Base-by-base conservation (phyloP, 2,888 invertebrate genomes). In the Carabus problematicus region DNA sequence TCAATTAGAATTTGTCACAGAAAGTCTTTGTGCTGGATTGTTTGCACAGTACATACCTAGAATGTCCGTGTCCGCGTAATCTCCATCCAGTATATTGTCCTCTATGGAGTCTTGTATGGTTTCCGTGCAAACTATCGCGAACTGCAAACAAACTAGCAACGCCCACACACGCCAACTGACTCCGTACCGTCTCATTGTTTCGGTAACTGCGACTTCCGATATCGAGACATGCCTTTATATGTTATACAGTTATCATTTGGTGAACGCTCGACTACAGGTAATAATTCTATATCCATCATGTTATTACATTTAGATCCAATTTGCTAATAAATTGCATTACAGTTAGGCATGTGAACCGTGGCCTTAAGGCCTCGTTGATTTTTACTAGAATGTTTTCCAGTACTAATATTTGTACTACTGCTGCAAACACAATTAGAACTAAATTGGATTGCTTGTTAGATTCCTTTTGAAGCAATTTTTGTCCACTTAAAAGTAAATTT, bases 171-270 rank as follows among this genome's bases (percentile, higher is more conserved):
- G 67, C 60, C 49, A 67, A 40, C 42, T 64, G 56, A 64, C 42
- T 56, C 43, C 56, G 39, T 18, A 12, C 41, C 43, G 56, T 40
- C 60, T 42, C 67, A 67, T 49, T 40, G 52, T 67, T 67, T 60
- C 60, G 54, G 60, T 39, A 42, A 67, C 67, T 67, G 54, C 52
- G 39, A 52, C 67, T 67, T 67, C 67, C 67, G 49, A 60, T 60
- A 41, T 39, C 60, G 9, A 43, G 52, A 60, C 67, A 60, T 59
- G 64, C 52, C 67, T 67, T 64, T 67, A 67, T 67, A 67, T 67
- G 60, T 14, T 12, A 55, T 55, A 64, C 64, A 56, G 64, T 67
- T 67, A 67, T 14, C 54, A 52, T 60, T 54, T 45, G n/a, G n/a
- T 40, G 12, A 60, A 67, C 54, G 67, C 67, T 67, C 54, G 42